Conservation (phyloP, 2,797 vertebrate species). For the Vireo griseus region DNA sequence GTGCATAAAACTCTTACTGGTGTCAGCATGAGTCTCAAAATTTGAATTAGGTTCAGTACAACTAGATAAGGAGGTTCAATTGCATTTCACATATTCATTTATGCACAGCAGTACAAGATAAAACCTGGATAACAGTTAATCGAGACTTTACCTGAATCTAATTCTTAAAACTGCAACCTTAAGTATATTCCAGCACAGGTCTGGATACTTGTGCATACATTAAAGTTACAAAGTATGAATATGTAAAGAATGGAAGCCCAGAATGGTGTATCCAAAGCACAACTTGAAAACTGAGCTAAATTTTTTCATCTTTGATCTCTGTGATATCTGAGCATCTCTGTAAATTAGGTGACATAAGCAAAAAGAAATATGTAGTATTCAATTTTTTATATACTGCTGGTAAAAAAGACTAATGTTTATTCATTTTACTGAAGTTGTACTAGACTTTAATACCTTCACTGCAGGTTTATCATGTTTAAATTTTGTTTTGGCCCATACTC, state of each 20-base stretch:
- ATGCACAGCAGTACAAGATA: background rate
- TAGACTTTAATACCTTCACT: background rate
- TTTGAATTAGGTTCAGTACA: background rate
- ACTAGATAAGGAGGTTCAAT: background rate
- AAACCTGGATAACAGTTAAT: conserved; percentile 11
- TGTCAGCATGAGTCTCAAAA: background rate
- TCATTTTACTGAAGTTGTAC: background rate
- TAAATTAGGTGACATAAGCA: background rate
- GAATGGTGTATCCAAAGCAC: background rate
- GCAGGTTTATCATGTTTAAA: background rate
- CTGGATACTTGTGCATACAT: background rate
- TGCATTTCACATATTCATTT: background rate
- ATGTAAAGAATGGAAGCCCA: background rate
- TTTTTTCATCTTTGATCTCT: background rate
- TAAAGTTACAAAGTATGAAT: background rate
- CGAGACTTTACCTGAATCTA: background rate
- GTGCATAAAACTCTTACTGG: background rate
- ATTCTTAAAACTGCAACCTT: background rate
- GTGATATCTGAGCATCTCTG: background rate
- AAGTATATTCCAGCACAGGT: background rate
- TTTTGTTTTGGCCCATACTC: conserved; percentile 6
- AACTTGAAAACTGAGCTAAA: background rate
- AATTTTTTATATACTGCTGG: background rate
- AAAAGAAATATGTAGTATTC: background rate
- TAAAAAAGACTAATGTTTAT: background rate